These are phyloP conservation scores for Flexamia atlantica DNA, from an alignment of 2,888 invertebrate genomes.

Conservation along the genomic window DNA sequence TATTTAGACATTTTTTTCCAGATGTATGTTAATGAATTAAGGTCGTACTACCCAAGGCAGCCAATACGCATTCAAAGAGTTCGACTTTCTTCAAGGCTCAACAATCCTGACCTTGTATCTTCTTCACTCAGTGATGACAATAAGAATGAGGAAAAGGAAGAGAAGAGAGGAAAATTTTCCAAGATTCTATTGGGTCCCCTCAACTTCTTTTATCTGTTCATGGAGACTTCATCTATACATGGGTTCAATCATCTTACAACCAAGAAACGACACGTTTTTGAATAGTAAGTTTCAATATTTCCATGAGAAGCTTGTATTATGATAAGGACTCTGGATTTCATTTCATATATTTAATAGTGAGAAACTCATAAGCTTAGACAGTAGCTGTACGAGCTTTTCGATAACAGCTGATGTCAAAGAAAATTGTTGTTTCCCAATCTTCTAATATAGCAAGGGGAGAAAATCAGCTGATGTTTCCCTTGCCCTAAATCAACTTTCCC, in stretches of 20 bases:
- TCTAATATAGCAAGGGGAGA: too few relatives aligned
- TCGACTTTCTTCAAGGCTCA: neutral
- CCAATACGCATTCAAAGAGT: constrained; percentile 6
- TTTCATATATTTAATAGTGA: too few relatives aligned
- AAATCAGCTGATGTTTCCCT: too few relatives aligned
- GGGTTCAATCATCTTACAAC: constrained; percentile 78
- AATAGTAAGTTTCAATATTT: constrained; percentile 74
- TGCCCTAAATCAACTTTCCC: too few relatives aligned
- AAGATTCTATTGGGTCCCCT: constrained; percentile 20
- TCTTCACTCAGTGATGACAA: neutral
- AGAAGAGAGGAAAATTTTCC: neutral
- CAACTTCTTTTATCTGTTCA: constrained; percentile 57
- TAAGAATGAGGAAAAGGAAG: neutral
- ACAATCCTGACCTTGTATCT: neutral
- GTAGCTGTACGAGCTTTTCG: too few relatives aligned
- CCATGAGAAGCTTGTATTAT: too few relatives aligned
- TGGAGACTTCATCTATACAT: constrained; percentile 78
- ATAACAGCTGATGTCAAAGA: too few relatives aligned
- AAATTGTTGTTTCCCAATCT: too few relatives aligned
- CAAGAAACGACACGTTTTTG: constrained; percentile 75
- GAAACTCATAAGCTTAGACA: too few relatives aligned
- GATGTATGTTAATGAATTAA: constrained; percentile 38
- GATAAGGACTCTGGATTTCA: too few relatives aligned
- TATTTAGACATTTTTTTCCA: neutral
- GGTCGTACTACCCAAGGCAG: constrained; percentile 25